phyloP scores from a whole-genome alignment of 30 jellyfish, hydroid and myxozoan species.

The Nemopilema nomurai region DNA sequence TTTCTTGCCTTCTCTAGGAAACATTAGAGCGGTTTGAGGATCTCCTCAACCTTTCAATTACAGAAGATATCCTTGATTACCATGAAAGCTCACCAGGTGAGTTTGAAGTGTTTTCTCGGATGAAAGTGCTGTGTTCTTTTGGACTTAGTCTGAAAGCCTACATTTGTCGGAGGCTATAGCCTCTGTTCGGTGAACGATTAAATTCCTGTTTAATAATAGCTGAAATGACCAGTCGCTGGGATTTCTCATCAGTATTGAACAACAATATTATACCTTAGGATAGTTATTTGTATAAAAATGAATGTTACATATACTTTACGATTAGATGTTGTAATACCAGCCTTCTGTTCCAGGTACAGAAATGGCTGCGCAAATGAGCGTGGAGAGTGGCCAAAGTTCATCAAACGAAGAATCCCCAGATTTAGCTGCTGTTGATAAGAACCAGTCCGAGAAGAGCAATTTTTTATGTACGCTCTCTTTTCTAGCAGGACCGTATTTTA shows the following conservation, averaged over 20 bases:
- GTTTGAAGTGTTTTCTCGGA: neutral
- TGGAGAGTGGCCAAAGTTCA: slow-evolving; percentile 47
- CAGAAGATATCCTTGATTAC: slow-evolving; percentile 47
- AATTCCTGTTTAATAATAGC: no score
- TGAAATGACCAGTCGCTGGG: no score
- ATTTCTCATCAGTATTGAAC: no score
- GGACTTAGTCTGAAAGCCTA: no score
- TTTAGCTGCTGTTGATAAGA: neutral
- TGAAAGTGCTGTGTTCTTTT: no score
- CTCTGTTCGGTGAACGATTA: no score
- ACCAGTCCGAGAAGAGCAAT: slow-evolving; percentile 15
- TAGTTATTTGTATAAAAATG: no score
- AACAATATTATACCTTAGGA: no score
- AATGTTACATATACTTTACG: no score
- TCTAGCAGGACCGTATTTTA: neutral
- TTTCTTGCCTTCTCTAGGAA: slow-evolving; percentile 40
- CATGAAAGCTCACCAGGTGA: slow-evolving; percentile 79
- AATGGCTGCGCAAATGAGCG: slow-evolving; percentile 62
- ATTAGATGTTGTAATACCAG: neutral
- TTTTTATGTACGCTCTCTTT: slow-evolving; percentile 11
- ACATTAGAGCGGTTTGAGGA: slow-evolving; percentile 76
- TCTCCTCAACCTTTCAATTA: slow-evolving; percentile 34
- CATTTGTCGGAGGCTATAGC: no score
- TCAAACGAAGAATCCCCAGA: slow-evolving; percentile 52
- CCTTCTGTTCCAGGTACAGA: slow-evolving; percentile 17